Evolutionary conservation across 2,797 vertebrate species (phyloP).

Genomic region (Aselliscus stoliczkanus): DNA sequence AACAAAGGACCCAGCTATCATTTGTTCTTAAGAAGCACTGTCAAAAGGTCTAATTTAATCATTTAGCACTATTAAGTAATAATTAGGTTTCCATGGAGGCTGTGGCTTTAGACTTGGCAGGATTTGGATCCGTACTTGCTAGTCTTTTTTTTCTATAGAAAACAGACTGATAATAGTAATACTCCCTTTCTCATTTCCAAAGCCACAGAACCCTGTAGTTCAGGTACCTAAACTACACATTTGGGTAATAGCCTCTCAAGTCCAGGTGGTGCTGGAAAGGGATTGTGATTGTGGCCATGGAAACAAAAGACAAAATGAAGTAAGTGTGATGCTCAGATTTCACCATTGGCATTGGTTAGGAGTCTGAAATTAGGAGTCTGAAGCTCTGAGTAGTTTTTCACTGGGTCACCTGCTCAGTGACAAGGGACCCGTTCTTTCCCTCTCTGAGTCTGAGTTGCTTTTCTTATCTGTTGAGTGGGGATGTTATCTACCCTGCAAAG

Average conservation of each 20-base stretch:
- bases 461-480: not conserved
- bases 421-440: not conserved
- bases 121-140: not conserved
- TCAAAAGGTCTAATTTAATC: not conserved
- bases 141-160: not conserved
- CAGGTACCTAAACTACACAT: not conserved
- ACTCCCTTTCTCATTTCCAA: not conserved
- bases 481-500: not conserved
- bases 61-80: not conserved
- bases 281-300: not conserved
- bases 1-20: not conserved
- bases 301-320: not conserved
- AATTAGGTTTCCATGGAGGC: not conserved
- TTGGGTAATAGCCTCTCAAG: not conserved
- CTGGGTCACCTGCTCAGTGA: not conserved
- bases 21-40: not conserved
- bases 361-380: not conserved
- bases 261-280: not conserved
- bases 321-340: not conserved
- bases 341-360: not conserved
- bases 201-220: not conserved
- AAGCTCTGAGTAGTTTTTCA: not conserved
- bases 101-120: not conserved
- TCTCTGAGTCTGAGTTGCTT: not conserved
- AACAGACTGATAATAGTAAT: not conserved